Percentiles rank a stretch among this genome's conserved stretches.
phyloP scores from a whole-genome alignment of 2,888 invertebrate species.

The Eueremaeus valkanovi region DNA sequence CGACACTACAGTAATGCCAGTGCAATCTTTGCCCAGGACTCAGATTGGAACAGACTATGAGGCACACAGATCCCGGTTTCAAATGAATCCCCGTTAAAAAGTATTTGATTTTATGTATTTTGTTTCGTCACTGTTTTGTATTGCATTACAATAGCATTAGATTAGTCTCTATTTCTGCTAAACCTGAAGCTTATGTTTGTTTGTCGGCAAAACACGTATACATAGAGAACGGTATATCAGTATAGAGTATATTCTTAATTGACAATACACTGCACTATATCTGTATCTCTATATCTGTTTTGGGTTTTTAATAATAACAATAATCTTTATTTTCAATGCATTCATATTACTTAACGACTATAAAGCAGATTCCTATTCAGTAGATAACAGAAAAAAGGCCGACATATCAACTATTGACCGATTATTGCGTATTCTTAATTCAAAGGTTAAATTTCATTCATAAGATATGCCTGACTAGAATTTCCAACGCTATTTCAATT shows the following conservation, averaged over 20 bases:
- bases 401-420: constrained; percentile 6
- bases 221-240: neutral
- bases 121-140: neutral
- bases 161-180: neutral
- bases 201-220: neutral
- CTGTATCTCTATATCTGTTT: too few species aligned
- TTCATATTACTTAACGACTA: neutral
- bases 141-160: neutral
- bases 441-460: too few species aligned
- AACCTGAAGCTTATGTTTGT: neutral
- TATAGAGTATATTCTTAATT: too few species aligned
- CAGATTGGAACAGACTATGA: neutral
- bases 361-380: neutral
- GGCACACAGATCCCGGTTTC: neutral
- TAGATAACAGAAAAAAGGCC: neutral
- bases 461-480: too few species aligned
- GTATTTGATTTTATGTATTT: neutral
- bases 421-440: too few species aligned
- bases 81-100: neutral
- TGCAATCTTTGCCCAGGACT: neutral
- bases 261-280: too few species aligned
- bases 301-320: too few species aligned
- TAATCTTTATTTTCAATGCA: neutral
- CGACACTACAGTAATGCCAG: too few species aligned
- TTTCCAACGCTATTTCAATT: too few species aligned